phyloP scores from a whole-genome alignment of 2,797 vertebrate species.

The Champsocephalus gunnari region DNA sequence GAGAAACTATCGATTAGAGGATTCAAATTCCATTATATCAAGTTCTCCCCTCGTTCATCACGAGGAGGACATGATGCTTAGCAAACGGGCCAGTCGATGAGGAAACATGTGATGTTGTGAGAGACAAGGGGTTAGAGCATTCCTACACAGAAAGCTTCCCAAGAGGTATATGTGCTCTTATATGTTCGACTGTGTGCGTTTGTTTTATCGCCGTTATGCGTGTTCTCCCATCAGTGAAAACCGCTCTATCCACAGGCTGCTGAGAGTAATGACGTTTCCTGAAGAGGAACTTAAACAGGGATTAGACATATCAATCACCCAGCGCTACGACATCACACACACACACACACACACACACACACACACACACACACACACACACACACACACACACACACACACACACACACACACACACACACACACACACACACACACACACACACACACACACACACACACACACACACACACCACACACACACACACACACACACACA shows the following conservation, averaged over 20 bases:
- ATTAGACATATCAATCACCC: constrained; percentile 81
- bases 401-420: constrained; percentile 16
- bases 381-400: not conserved
- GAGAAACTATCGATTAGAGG: constrained; percentile 82
- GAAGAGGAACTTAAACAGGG: constrained; percentile 79
- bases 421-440: not conserved
- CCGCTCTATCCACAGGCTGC: constrained; percentile 59
- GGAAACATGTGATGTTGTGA: constrained; percentile 8
- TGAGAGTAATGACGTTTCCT: constrained; percentile 78
- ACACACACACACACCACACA: constrained; percentile 11
- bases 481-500: constrained; percentile 24
- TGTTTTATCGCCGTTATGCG: constrained; percentile 44
- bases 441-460: not conserved
- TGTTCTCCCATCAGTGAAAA: constrained; percentile 59
- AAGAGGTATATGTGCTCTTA: constrained; percentile 23
- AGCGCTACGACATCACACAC: constrained; percentile 36
- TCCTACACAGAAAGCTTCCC: constrained; percentile 4
- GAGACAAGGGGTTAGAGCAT: constrained; percentile 9
- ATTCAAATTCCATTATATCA: constrained; percentile 84
- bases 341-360: constrained; percentile 21
- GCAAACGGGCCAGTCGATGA: constrained; percentile 46
- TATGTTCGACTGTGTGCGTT: constrained; percentile 14
- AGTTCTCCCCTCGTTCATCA: constrained; percentile 76
- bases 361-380: too few relatives aligned
- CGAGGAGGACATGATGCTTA: constrained; percentile 63